phyloP scores from a whole-genome alignment of 92 coral and sea anemone genomes.

The Paramuricea clavata region DNA sequence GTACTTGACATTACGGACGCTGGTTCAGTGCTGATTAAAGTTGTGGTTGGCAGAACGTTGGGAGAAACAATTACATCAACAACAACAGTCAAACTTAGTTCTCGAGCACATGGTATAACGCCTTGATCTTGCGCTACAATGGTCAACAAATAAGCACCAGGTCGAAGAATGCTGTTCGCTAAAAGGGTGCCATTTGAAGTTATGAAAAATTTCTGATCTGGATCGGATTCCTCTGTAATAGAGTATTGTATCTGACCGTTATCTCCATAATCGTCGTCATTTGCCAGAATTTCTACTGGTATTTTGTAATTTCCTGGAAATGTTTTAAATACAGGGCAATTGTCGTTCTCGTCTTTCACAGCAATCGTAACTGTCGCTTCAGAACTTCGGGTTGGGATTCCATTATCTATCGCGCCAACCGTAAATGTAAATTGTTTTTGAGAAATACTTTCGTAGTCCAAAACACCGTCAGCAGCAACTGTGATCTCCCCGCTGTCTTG shows the following conservation, averaged over 20 bases:
- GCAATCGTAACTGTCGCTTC: slow-evolving; percentile 41
- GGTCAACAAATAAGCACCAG: slow-evolving; percentile 33
- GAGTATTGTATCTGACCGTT: slow-evolving; percentile 29
- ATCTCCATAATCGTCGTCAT: slow-evolving; percentile 16
- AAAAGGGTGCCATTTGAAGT: not conserved
- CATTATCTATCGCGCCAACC: slow-evolving; percentile 76
- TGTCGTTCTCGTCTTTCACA: slow-evolving; percentile 72
- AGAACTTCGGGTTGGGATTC: slow-evolving; percentile 66
- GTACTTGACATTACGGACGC: not conserved
- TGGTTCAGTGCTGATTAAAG: not conserved
- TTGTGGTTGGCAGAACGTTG: not conserved
- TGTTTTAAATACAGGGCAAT: slow-evolving; percentile 77
- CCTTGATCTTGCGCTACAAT: slow-evolving; percentile 42
- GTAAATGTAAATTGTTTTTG: slow-evolving; percentile 47
- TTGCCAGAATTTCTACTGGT: slow-evolving; percentile 23
- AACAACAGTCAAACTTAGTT: not conserved
- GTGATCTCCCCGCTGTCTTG: slow-evolving; percentile 7
- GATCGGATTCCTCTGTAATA: slow-evolving; percentile 21
- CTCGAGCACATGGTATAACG: slow-evolving; percentile 22
- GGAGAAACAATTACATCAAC: not conserved
- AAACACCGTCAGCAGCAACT: slow-evolving; percentile 7
- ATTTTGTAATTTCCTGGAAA: slow-evolving; percentile 18
- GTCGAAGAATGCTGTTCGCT: not conserved
- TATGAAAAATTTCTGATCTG: slow-evolving; percentile 11
- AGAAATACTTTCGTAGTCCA: slow-evolving; percentile 65